These are phyloP conservation scores for Seira ritae DNA, from an alignment of 2,888 invertebrate species.

Conservation along the genomic window DNA sequence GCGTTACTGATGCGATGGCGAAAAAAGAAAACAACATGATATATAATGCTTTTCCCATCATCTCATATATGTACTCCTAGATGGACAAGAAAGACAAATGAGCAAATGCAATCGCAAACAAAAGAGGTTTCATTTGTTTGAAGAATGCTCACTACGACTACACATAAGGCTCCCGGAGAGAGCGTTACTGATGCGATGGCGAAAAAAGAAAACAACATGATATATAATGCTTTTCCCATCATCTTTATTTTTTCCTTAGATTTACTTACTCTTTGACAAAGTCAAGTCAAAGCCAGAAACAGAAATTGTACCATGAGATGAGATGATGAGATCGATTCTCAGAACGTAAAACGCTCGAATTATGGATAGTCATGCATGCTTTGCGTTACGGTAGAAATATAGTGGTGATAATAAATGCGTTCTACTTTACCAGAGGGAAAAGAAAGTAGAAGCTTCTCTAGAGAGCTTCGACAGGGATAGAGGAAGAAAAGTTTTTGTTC, in stretches of 20 bases:
- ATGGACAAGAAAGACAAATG: neutral
- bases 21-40: neutral
- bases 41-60: no score
- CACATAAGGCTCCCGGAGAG: neutral
- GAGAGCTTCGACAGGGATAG: no score
- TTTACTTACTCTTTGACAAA: neutral
- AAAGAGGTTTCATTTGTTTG: neutral
- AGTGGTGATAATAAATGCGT: no score
- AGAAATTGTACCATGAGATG: no score
- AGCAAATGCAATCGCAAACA: neutral
- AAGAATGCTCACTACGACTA: neutral
- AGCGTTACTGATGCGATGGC: no score
- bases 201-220: neutral
- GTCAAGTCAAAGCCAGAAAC: no score
- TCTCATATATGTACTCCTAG: neutral
- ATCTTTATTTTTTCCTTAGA: neutral
- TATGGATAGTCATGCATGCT: slow-evolving; percentile 1
- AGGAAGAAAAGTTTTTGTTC: no score
- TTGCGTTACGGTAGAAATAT: neutral
- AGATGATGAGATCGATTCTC: neutral
- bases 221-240: no score
- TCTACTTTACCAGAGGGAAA: no score
- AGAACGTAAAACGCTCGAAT: neutral
- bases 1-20: no score
- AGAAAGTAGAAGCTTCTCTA: no score